Percentiles rank a stretch among this genome's conserved stretches.
Conservation (phyloP, 1,140 invertebrate species). For the Cotesia chilonis region DNA sequence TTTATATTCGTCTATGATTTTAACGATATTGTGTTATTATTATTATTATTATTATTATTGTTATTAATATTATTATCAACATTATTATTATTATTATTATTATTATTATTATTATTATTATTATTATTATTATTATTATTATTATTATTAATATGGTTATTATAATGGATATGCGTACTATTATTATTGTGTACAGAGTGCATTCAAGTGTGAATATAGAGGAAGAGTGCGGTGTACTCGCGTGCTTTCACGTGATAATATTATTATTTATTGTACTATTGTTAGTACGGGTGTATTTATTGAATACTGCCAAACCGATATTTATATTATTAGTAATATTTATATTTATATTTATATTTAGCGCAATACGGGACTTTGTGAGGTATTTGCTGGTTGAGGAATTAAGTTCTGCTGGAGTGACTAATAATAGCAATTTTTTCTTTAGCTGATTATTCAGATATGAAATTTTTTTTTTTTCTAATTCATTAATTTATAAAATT, state of each 20-base stretch:
- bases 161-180: conserved; percentile 16
- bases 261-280: conserved; percentile 10
- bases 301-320: conserved; percentile 10
- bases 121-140: neutral
- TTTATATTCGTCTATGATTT: conserved; percentile 10
- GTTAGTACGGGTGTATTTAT: conserved; percentile 11
- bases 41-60: conserved; percentile 17
- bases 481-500: too few relatives aligned
- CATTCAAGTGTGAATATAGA: conserved; percentile 2
- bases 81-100: conserved; percentile 4
- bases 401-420: too few relatives aligned
- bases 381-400: too few relatives aligned
- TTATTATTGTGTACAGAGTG: conserved; percentile 15
- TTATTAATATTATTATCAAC: conserved; percentile 15
- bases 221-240: conserved; percentile 3
- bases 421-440: too few relatives aligned
- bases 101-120: conserved; percentile 20
- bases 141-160: neutral
- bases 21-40: conserved; percentile 22
- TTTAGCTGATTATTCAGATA: too few relatives aligned
- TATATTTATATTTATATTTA: too few relatives aligned
- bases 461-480: too few relatives aligned
- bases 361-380: too few relatives aligned
- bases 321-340: neutral
- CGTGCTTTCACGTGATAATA: neutral